Evolutionary conservation across 2,888 invertebrate species (phyloP).

Genomic region (Cheilosia impressa): DNA sequence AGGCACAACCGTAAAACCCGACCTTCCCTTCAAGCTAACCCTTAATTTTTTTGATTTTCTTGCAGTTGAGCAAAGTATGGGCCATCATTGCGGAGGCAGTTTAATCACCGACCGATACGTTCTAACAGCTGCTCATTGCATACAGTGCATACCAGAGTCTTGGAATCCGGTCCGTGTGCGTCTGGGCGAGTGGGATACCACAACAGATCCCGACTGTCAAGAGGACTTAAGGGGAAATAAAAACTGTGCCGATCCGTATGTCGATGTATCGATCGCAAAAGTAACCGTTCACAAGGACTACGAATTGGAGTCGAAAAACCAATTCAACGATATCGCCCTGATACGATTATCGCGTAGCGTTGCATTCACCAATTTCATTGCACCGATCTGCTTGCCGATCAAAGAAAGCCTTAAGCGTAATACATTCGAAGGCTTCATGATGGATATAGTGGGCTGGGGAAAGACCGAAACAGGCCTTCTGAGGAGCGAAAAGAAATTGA

Average conservation of each 20-base stretch:
- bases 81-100: slow-evolving; percentile 90
- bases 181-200: slow-evolving; percentile 82
- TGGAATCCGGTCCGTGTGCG: slow-evolving; percentile 85
- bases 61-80: slow-evolving; percentile 74
- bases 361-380: slow-evolving; percentile 84
- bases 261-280: slow-evolving; percentile 86
- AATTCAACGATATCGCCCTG: slow-evolving; percentile 90
- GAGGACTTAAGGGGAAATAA: slow-evolving; percentile 77
- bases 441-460: slow-evolving; percentile 87
- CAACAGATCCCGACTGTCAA: slow-evolving; percentile 79
- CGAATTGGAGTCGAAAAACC: slow-evolving; percentile 85
- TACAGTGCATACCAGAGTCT: slow-evolving; percentile 87
- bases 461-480: slow-evolving; percentile 84
- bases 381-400: slow-evolving; percentile 86
- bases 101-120: slow-evolving; percentile 87
- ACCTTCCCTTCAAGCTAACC: not conserved
- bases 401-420: slow-evolving; percentile 78
- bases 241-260: slow-evolving; percentile 86
- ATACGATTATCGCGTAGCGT: slow-evolving; percentile 86
- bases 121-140: slow-evolving; percentile 90
- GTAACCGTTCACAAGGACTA: slow-evolving; percentile 88
- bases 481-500: slow-evolving; percentile 85
- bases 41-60: not conserved
- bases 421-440: slow-evolving; percentile 81
- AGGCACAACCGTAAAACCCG: slow-evolving; percentile 1